These are phyloP conservation scores for Nudaria mundana DNA, from an alignment of 2,888 invertebrate genomes.

Conservation along the genomic window DNA sequence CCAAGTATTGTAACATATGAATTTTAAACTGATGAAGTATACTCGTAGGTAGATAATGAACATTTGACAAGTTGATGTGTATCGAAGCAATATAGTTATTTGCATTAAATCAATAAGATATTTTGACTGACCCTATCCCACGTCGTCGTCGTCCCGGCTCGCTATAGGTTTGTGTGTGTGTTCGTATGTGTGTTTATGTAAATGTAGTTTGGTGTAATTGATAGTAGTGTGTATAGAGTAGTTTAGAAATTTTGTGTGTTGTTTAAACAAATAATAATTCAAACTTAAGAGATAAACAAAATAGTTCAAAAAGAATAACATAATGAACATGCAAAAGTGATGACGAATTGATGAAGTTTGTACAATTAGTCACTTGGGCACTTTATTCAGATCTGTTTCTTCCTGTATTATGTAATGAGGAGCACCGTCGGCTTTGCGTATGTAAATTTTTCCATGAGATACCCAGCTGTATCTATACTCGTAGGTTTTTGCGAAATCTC, in stretches of 20 bases:
- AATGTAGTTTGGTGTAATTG: neutral
- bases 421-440: neutral
- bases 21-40: neutral
- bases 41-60: neutral
- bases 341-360: too few relatives aligned
- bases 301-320: neutral
- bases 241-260: too few relatives aligned
- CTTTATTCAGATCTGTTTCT: too few relatives aligned
- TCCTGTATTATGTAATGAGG: too few relatives aligned
- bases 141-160: too few relatives aligned
- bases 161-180: neutral
- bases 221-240: too few relatives aligned
- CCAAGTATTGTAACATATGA: too few relatives aligned
- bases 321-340: neutral
- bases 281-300: neutral
- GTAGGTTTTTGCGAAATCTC: neutral
- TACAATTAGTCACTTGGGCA: too few relatives aligned
- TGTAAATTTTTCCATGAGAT: neutral
- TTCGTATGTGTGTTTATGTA: neutral
- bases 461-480: neutral
- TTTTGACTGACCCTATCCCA: too few relatives aligned
- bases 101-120: neutral
- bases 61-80: too few relatives aligned
- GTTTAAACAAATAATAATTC: neutral
- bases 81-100: neutral